phyloP scores from a whole-genome alignment of 2,797 vertebrate species.

The Sebastes kiyomatsui region DNA sequence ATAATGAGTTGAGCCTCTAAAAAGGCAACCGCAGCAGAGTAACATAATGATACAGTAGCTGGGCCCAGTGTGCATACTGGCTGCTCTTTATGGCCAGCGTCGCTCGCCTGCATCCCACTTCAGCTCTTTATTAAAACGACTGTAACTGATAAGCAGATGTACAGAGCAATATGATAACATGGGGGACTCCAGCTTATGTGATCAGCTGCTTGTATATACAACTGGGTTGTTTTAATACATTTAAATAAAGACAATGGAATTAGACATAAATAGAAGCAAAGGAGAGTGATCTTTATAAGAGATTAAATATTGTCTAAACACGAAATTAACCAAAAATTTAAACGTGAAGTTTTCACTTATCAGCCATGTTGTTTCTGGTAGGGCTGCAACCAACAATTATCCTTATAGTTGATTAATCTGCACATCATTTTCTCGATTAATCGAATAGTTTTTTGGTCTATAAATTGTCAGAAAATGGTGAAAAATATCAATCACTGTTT shows the following conservation, averaged over 20 bases:
- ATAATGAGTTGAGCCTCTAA: slow-evolving; percentile 61
- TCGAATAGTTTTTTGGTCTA: too few species aligned
- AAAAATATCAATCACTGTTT: too few species aligned
- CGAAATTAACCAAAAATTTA: background rate
- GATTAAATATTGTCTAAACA: background rate
- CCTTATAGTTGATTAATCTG: too few species aligned
- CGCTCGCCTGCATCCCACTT: background rate
- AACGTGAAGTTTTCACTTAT: too few species aligned
- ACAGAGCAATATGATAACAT: background rate
- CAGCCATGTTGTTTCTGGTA: too few species aligned
- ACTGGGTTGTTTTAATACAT: background rate
- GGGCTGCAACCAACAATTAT: too few species aligned
- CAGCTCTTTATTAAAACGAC: slow-evolving; percentile 18
- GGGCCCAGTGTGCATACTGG: slow-evolving; percentile 12
- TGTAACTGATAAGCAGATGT: slow-evolving; percentile 23
- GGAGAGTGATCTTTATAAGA: background rate
- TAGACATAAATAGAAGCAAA: background rate
- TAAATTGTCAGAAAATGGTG: too few species aligned
- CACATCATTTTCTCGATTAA: too few species aligned
- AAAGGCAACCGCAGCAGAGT: slow-evolving; percentile 54
- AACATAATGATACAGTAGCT: slow-evolving; percentile 52
- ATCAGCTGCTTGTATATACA: background rate
- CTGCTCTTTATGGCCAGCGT: slow-evolving; percentile 22
- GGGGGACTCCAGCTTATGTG: background rate
- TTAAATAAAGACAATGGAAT: background rate